A percentile compares a stretch with the other conserved stretches of the same genome.
Conservation (phyloP, 2,797 vertebrate genomes). For the Sebastes vulpes region DNA sequence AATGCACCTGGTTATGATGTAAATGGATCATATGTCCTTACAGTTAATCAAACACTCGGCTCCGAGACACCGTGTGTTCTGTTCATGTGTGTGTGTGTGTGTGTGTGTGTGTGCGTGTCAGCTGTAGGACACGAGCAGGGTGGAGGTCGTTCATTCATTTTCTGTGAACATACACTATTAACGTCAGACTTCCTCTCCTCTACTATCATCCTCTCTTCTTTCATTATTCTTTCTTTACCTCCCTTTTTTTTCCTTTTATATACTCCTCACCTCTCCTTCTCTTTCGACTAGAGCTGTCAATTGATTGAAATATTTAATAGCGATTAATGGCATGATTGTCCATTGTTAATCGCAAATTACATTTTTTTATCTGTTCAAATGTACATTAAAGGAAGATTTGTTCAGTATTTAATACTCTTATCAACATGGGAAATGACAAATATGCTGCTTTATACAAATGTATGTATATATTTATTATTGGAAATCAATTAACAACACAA, state of each 20-base stretch:
- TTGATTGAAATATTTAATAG: no score
- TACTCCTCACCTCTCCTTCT: background rate
- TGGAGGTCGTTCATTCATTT: constrained; percentile 76
- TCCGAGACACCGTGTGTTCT: background rate
- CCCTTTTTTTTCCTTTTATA: background rate
- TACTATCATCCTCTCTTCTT: constrained; percentile 10
- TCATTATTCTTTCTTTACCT: constrained; percentile 1
- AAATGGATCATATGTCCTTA: constrained; percentile 65
- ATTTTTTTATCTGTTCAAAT: no score
- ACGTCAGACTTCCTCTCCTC: constrained; percentile 10
- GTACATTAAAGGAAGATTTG: no score
- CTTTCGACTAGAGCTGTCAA: background rate
- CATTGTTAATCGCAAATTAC: fast-evolving
- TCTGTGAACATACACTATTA: constrained; percentile 58
- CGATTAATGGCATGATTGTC: no score
- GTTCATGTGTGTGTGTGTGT: constrained; percentile 1
- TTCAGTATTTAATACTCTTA: no score
- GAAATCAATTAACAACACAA: no score
- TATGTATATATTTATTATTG: no score
- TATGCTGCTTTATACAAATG: no score
- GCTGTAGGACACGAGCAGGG: constrained; percentile 38
- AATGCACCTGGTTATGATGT: constrained; percentile 68
- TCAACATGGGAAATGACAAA: no score
- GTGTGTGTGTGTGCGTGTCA: constrained; percentile 11
- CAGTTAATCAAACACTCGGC: constrained; percentile 65